A percentile compares a stretch with the other conserved stretches of the same genome.
These are phyloP conservation scores for Apantesis nais DNA, from an alignment of 2,888 invertebrate genomes.

Conservation along the genomic window DNA sequence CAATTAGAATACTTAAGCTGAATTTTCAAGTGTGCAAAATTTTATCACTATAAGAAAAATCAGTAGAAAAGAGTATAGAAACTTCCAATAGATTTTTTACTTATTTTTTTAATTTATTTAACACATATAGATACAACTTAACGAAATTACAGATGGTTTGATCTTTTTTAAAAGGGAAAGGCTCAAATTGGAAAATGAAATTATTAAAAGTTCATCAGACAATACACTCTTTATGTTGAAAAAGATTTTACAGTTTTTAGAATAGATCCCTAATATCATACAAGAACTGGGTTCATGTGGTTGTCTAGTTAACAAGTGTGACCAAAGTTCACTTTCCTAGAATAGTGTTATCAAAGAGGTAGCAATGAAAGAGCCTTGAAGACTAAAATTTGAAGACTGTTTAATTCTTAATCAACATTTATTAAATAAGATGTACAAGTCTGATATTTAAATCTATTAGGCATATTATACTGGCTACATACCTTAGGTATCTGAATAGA, in stretches of 20 bases:
- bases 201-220: no score
- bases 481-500: constrained; percentile 76
- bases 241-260: no score
- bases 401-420: no score
- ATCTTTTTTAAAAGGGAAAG: not conserved
- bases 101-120: no score
- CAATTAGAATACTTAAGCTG: not conserved
- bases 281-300: not conserved
- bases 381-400: no score
- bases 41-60: not conserved
- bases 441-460: not conserved
- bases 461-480: constrained; percentile 28
- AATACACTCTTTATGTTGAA: no score
- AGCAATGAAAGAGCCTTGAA: no score
- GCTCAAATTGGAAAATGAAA: no score
- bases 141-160: not conserved
- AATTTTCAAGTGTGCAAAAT: not conserved
- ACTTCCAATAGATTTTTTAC: no score
- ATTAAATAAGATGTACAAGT: no score
- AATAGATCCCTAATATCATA: not conserved
- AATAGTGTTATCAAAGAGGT: no score
- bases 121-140: no score
- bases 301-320: not conserved
- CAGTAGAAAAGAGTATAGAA: not conserved
- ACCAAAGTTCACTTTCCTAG: not conserved